These are phyloP conservation scores for Geococcyx californianus DNA, from an alignment of 2,113 vertebrate genomes.

Conservation along the genomic window DNA sequence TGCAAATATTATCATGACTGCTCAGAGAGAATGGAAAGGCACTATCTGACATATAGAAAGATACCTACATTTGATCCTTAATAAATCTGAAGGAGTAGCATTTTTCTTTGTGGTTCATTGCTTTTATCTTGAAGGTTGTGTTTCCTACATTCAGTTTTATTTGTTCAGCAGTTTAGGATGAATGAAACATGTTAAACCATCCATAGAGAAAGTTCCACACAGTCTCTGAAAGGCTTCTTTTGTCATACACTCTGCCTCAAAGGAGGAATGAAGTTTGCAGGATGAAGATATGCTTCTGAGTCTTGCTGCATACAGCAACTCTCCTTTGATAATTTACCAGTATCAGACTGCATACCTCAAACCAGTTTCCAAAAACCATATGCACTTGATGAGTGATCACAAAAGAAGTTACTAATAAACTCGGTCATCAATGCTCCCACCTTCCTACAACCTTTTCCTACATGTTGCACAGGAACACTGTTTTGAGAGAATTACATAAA, in stretches of 20 bases:
- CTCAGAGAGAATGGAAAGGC: slow-evolving; percentile 2
- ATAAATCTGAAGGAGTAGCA: slow-evolving; percentile 32
- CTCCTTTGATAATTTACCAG: neutral
- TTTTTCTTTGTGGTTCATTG: slow-evolving; percentile 7
- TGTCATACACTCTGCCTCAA: neutral
- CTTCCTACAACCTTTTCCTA: neutral
- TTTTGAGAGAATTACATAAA: neutral
- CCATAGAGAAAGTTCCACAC: neutral
- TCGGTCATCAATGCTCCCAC: neutral
- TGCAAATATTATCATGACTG: neutral
- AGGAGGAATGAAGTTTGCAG: neutral
- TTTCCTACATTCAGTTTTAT: neutral
- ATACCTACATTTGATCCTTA: slow-evolving; percentile 39
- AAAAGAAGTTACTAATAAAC: neutral
- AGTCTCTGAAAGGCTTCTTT: neutral
- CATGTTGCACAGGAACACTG: fast-evolving
- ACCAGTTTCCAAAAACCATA: neutral
- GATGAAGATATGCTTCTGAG: neutral
- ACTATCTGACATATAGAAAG: slow-evolving; percentile 18
- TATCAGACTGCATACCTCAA: neutral
- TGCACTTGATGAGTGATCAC: neutral
- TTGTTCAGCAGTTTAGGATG: slow-evolving; percentile 13
- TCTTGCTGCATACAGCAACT: fast-evolving
- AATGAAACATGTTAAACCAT: slow-evolving; percentile 20
- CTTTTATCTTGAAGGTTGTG: slow-evolving; percentile 4